Evolutionary conservation across 2,797 vertebrate species (phyloP), one percentile per base, ranked within the genome.

Genomic region (Okamejei kenojei): DNA sequence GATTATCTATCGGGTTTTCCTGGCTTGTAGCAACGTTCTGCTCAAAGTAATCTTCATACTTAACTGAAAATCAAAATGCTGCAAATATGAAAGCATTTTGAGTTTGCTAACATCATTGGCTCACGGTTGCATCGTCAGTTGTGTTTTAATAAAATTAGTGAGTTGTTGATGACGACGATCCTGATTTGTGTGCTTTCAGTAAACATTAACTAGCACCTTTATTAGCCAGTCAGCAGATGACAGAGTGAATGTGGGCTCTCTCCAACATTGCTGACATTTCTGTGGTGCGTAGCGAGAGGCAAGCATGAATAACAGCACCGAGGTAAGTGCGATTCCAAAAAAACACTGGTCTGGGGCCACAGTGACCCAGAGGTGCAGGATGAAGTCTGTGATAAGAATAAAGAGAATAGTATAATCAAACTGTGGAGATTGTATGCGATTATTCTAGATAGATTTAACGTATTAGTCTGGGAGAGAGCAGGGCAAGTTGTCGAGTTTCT

Each of bases 161-260:
- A 74, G 71, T 92, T 92, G 76, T 74, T 71, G 45, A 54, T 76
- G 45, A 65, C 1, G 29, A 21, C 84, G n/a, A 19, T 92, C 23
- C 71, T 76, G 23, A 26, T 7, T 76, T 74, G 38, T 45, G 32
- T 58, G 71, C 21, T n/a, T 54, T 74, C 7, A 76, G 5, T n/a
- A 58, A 92, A 92, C 68, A 76, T 92, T 92, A 92, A 92, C 71
- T 38, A 15, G 68, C 7, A 23, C 38, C 35, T 26, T 91, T 71
- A 29, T 91, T 26, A 29, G 35, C 26, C 9, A 23, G 63, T 91
- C 88, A 91, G 32, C 65, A 91, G 65, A 38, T 73, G 32, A 91
- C 88, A n/a, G n/a, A 65, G 86, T 73, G 21, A 21, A 76, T 76
- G 21, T 74, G 3, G 35, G 19, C 17, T 6, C 17, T 23, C 23